Evolutionary conservation across 2,888 invertebrate species (phyloP).

Genomic region (Allygus modestus): DNA sequence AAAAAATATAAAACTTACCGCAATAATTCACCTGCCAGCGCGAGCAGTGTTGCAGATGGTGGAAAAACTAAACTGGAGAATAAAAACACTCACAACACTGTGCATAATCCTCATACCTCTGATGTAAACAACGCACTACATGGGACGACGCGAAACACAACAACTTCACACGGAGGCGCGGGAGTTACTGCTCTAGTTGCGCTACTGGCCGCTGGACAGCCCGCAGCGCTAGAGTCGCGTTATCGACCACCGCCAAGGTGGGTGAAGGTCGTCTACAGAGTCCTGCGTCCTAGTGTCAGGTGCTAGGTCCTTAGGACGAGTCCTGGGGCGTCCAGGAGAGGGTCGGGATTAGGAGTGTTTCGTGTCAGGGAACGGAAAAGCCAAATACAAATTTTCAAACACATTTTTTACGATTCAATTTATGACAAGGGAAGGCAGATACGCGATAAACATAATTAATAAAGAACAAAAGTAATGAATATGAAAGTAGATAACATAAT

Average conservation of each 20-base stretch:
- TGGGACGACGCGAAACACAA: not conserved
- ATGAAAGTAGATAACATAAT: no score
- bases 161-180: not conserved
- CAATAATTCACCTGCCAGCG: conserved; percentile 9
- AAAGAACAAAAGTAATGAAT: no score
- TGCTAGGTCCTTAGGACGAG: not conserved
- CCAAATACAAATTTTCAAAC: no score
- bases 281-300: not conserved
- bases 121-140: conserved; percentile 35
- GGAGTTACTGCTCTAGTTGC: conserved; percentile 19
- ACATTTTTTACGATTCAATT: no score
- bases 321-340: not conserved
- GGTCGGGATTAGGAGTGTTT: no score
- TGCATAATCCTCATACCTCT: conserved; percentile 7
- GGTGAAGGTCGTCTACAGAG: conserved; percentile 24
- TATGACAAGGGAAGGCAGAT: no score
- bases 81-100: not conserved
- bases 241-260: conserved; percentile 3
- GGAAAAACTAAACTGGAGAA: not conserved
- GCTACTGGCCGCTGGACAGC: not conserved
- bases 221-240: conserved; percentile 37
- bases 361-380: no score
- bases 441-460: no score
- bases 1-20: conserved; percentile 10
- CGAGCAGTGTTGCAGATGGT: not conserved